Evolutionary conservation across 2,113 vertebrate genomes (phyloP).

Genomic region (Fregetta grallaria): DNA sequence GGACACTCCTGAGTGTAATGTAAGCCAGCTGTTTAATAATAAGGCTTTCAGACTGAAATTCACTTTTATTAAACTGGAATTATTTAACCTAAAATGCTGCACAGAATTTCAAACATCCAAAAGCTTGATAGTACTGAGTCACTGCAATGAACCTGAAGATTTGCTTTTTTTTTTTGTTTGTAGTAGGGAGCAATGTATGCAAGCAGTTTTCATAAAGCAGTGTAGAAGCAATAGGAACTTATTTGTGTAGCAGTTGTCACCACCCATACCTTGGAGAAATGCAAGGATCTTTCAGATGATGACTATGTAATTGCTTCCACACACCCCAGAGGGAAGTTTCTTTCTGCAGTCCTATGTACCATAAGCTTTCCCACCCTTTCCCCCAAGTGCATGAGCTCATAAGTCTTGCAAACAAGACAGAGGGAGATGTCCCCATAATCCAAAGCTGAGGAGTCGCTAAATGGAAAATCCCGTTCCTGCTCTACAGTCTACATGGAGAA

Average conservation of each 20-base stretch:
- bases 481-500: background rate
- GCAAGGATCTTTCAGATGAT: slow-evolving; percentile 23
- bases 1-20: background rate
- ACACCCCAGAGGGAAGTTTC: background rate
- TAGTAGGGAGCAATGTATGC: background rate
- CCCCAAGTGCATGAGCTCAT: slow-evolving; percentile 37
- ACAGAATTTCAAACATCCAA: background rate
- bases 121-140: background rate
- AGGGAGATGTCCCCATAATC: background rate
- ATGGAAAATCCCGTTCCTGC: background rate
- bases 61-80: background rate
- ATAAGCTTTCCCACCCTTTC: slow-evolving; percentile 34
- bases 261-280: slow-evolving; percentile 31
- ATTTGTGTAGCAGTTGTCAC: background rate
- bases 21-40: background rate
- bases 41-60: background rate
- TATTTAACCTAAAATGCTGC: background rate
- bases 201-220: background rate
- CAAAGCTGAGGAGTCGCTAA: background rate
- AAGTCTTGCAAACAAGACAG: background rate
- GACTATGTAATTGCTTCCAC: slow-evolving; percentile 34
- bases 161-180: background rate
- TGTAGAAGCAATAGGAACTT: background rate
- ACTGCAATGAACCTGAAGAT: background rate
- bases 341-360: background rate